These are phyloP conservation scores for Seriola aureovittata DNA, from an alignment of 2,113 vertebrate genomes.

Conservation along the genomic window DNA sequence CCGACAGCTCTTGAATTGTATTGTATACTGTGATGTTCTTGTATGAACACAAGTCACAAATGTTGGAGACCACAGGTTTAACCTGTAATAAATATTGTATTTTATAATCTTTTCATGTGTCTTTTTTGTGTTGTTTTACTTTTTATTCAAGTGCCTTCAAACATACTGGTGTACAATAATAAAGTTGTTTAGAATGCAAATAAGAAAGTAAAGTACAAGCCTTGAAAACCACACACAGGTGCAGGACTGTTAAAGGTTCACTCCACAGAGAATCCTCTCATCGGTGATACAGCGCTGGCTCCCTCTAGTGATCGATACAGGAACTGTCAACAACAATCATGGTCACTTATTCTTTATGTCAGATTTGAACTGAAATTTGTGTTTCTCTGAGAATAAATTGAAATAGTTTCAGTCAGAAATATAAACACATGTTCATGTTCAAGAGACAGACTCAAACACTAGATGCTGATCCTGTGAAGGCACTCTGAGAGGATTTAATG, in stretches of 20 bases:
- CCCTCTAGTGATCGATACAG: conserved; percentile 40
- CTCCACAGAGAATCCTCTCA: not conserved
- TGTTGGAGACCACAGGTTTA: too few species aligned
- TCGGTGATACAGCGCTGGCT: not conserved
- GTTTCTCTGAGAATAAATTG: not conserved
- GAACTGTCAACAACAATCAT: not conserved
- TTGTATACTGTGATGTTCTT: too few species aligned
- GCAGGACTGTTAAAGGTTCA: not conserved
- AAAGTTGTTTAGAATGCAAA: not conserved
- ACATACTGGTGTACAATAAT: not conserved
- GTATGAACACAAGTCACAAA: too few species aligned
- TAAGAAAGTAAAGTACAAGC: not conserved
- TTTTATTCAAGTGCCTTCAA: too few species aligned
- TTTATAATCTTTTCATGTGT: too few species aligned
- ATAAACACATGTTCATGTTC: not conserved
- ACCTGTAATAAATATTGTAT: too few species aligned
- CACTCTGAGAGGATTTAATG: not conserved
- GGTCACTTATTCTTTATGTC: not conserved
- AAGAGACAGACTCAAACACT: not conserved
- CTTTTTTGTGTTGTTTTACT: too few species aligned
- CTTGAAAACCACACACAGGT: too few species aligned
- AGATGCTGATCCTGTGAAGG: too few species aligned
- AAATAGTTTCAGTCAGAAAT: not conserved
- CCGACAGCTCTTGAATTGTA: too few species aligned
- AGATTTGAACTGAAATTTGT: not conserved